These are phyloP conservation scores for Gadus macrocephalus DNA, from an alignment of 2,113 vertebrate genomes.

Conservation along the genomic window DNA sequence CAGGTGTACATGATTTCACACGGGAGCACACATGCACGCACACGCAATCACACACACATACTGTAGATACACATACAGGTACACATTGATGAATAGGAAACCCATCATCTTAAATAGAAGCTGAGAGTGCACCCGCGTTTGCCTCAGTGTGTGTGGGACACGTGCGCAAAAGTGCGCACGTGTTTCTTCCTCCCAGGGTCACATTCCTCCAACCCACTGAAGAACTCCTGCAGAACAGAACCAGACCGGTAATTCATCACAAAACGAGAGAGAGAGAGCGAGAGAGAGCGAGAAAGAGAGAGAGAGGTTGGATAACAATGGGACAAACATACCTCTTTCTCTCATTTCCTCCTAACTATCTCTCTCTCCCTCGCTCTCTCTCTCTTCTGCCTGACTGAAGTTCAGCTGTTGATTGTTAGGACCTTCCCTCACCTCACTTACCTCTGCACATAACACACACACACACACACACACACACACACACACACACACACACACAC, in stretches of 20 bases:
- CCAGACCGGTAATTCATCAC: slow-evolving; percentile 46
- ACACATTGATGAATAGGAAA: slow-evolving; percentile 5
- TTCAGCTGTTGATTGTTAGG: slow-evolving; percentile 39
- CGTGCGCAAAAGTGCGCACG: slow-evolving; percentile 9
- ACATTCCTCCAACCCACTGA: slow-evolving; percentile 36
- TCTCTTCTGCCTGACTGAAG: slow-evolving; percentile 2
- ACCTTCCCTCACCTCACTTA: slow-evolving; percentile 15
- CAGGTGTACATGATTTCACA: slow-evolving; percentile 1
- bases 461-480: background rate
- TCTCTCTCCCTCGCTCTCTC: background rate
- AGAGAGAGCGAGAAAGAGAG: no score
- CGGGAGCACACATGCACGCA: background rate
- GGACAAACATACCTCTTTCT: slow-evolving; percentile 35
- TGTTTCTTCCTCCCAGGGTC: slow-evolving; percentile 24
- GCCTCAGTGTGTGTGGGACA: background rate
- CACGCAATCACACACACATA: background rate
- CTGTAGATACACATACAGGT: background rate
- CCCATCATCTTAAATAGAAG: slow-evolving; percentile 18
- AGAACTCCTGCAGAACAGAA: slow-evolving; percentile 40
- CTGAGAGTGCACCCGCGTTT: background rate
- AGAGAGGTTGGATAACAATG: slow-evolving; percentile 39
- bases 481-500: background rate
- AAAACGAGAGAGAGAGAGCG: slow-evolving; percentile 13
- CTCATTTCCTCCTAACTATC: background rate
- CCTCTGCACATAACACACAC: slow-evolving; percentile 23